Base-by-base conservation (phyloP, 92 coral and sea anemone species). In the Parazoanthus swiftii region DNA sequence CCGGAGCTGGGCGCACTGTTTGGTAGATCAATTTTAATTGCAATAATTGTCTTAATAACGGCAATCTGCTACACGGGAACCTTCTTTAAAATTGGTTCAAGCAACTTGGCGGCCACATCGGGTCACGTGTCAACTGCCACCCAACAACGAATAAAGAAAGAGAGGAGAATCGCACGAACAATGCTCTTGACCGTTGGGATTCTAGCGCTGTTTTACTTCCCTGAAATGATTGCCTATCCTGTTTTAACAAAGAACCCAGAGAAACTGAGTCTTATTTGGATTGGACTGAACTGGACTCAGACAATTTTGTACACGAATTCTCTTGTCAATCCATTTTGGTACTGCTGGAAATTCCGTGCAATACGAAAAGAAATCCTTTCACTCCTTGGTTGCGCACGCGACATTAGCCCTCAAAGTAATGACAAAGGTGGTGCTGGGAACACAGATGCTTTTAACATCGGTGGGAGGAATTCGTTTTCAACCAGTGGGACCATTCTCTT, bases 201-300 rank as follows among this genome's bases (percentile, higher is more conserved):
- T 29, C 81, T 72, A 36, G 88, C 88, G 23, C 80, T 85, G 5
- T 48, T 18, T 63, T 72, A 85, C 46, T 46, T 43, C 67, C 88
- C 80, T 42, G 88, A 67, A 85, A 71, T 42, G 70, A 44, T 85
- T 72, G 29, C 66, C n/a, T 42, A 72, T 43, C 48, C 68, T 16
- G 8, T 75, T 5, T 21, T 71, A 43, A 54, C 43, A 26, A 85
- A 71, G n/a, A 59, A 81, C 50, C 74, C 73, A 81, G 66, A 18
- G 13, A 81, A 81, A 3, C 1, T 81, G 18, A 39, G 42, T 4
- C 54, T 63, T 37, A 59, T 81, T 38, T 59, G 85, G 74, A 81
- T 81, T 70, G 74, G 74, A 81, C 1, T 59, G 33, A 81, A 20
- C 3, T 81, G 85, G 85, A 81, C 85, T 15, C 74, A 63, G 74